Evolutionary conservation across 2,888 invertebrate genomes (phyloP).

Genomic region (Ametastegia equiseti): DNA sequence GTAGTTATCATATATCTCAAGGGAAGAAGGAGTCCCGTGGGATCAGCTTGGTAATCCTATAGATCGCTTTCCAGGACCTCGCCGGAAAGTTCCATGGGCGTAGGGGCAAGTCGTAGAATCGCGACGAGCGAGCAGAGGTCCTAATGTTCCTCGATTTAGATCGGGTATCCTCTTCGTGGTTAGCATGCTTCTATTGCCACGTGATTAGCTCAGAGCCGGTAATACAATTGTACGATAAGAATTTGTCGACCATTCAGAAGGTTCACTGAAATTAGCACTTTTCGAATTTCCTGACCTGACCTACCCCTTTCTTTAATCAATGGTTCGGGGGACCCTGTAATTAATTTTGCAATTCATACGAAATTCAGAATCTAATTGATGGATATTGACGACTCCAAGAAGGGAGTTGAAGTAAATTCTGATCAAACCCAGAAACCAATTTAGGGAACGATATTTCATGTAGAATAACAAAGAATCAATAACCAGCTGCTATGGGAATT

Average conservation of each 20-base stretch:
- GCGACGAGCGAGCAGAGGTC: background rate
- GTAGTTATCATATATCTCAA: constrained; percentile 46
- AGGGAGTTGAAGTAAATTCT: background rate
- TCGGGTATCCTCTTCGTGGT: constrained; percentile 4
- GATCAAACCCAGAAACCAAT: too few species aligned
- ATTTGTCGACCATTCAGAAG: constrained; percentile 25
- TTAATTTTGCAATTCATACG: background rate
- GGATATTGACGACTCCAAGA: background rate
- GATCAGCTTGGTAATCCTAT: constrained; percentile 45
- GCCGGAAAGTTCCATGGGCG: constrained; percentile 23
- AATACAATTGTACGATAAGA: constrained; percentile 31
- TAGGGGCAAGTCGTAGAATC: constrained; percentile 25
- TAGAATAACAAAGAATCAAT: too few species aligned
- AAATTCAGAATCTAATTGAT: background rate
- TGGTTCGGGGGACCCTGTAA: too few species aligned
- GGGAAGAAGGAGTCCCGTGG: constrained; percentile 28
- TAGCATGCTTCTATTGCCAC: constrained; percentile 19
- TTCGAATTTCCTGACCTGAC: background rate
- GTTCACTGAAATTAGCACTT: constrained; percentile 17
- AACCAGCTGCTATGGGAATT: too few species aligned
- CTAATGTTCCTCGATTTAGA: constrained; percentile 37
- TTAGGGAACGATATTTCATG: background rate
- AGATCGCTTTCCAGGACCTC: constrained; percentile 39
- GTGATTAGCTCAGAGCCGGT: constrained; percentile 18
- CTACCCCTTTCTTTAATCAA: background rate